A percentile compares a stretch with the other conserved stretches of the same genome.
These are phyloP conservation scores for Ellobium chinense DNA, from an alignment of 2,888 invertebrate species.

Conservation along the genomic window DNA sequence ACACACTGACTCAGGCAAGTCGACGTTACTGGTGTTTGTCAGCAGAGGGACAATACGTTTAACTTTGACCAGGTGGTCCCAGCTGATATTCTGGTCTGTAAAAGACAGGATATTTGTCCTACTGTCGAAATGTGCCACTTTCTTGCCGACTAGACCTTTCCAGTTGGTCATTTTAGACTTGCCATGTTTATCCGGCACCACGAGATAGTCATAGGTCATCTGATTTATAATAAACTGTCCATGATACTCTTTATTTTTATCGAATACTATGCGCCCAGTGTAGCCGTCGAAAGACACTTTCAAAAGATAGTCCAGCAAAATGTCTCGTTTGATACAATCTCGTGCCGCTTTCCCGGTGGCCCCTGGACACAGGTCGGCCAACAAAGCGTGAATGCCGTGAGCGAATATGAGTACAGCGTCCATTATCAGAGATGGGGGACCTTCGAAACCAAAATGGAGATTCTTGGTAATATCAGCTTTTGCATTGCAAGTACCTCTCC, in stretches of 20 bases:
- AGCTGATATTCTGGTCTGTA: neutral
- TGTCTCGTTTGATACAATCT: constrained; percentile 30
- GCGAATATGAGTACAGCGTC: constrained; percentile 39
- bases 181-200: neutral
- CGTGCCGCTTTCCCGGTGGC: constrained; percentile 6
- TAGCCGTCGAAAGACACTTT: constrained; percentile 19
- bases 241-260: constrained; percentile 19
- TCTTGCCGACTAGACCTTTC: neutral
- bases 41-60: neutral
- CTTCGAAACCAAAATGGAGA: neutral
- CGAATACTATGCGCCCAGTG: constrained; percentile 30
- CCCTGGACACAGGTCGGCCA: neutral
- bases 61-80: neutral
- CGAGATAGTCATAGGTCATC: neutral
- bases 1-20: constrained; percentile 52
- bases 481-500: constrained; percentile 20
- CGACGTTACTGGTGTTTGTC: neutral
- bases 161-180: neutral
- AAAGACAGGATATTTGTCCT: neutral
- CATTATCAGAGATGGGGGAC: neutral
- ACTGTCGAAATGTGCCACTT: neutral
- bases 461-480: neutral
- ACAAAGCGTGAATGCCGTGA: constrained; percentile 28
- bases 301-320: constrained; percentile 34
- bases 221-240: constrained; percentile 23